Conservation (phyloP, 2,113 vertebrate genomes). For the Lathamus discolor region DNA sequence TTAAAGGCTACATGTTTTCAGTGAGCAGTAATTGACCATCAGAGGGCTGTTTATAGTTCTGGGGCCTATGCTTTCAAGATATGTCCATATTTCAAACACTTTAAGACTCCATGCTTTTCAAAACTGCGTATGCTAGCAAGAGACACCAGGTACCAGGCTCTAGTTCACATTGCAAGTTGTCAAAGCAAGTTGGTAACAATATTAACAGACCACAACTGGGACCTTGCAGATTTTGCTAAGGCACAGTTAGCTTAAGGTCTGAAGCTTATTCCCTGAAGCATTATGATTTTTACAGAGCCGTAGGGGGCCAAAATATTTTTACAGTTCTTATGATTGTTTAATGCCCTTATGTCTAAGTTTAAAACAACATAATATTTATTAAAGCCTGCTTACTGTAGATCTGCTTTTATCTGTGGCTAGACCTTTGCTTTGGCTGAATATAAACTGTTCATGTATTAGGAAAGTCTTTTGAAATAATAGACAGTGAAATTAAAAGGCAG, state of each 20-base stretch:
- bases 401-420: not conserved
- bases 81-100: not conserved
- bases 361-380: not conserved
- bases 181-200: not conserved
- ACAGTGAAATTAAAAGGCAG: not conserved
- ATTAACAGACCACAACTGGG: accelerated
- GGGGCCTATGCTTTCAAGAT: not conserved
- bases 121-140: not conserved
- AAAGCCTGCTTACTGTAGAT: not conserved
- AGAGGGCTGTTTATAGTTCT: not conserved
- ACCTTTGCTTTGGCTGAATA: not conserved
- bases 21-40: not conserved
- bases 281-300: not conserved
- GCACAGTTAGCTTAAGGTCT: not conserved
- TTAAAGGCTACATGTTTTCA: not conserved
- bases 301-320: not conserved
- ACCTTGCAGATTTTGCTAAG: not conserved
- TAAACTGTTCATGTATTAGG: not conserved
- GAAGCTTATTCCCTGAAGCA: not conserved
- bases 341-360: not conserved
- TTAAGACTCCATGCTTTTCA: not conserved
- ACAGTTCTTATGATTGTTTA: not conserved
- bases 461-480: not conserved
- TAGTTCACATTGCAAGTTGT: not conserved
- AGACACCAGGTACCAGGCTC: not conserved